Conservation (phyloP, 2,113 vertebrate genomes). For the Dasypus novemcinctus region DNA sequence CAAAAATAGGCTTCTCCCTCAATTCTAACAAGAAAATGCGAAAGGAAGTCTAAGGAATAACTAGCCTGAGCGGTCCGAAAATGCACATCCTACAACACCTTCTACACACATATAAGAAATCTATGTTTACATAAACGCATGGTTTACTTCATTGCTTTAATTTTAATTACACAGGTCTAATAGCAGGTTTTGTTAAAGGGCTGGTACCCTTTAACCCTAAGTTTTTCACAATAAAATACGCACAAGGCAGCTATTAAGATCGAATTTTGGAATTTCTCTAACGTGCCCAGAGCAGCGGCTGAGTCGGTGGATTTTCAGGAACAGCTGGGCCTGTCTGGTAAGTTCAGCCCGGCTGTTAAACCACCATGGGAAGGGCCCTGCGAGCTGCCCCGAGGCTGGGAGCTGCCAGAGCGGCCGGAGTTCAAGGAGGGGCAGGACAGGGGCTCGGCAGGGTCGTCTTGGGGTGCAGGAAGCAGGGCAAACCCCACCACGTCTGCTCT, state of each 20-base stretch:
- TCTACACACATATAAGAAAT: not conserved
- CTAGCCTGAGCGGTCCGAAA: conserved; percentile 31
- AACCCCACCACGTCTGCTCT: too few relatives aligned
- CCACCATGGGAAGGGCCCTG: too few relatives aligned
- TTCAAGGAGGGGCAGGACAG: too few relatives aligned
- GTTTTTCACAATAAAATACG: not conserved
- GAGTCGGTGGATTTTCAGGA: not conserved
- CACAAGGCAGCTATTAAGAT: not conserved
- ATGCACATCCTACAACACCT: not conserved
- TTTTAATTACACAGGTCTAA: conserved; percentile 10
- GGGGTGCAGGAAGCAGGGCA: too few relatives aligned
- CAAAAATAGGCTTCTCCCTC: conserved; percentile 40
- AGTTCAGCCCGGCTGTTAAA: too few relatives aligned
- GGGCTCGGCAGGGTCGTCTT: too few relatives aligned
- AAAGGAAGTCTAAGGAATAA: conserved; percentile 33
- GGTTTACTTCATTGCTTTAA: conserved; percentile 42
- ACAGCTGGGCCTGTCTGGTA: not conserved
- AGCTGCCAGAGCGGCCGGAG: too few relatives aligned
- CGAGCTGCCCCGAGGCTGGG: too few relatives aligned
- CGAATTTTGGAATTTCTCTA: not conserved
- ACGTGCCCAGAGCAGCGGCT: not conserved
- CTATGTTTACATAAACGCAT: not conserved
- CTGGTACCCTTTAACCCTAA: not conserved
- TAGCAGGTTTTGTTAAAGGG: not conserved
- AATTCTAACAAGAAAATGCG: conserved; percentile 34